Percentiles rank a stretch among this genome's conserved stretches.
phyloP scores from a whole-genome alignment of 2,797 vertebrate species.

The Hippocampus kuda region DNA sequence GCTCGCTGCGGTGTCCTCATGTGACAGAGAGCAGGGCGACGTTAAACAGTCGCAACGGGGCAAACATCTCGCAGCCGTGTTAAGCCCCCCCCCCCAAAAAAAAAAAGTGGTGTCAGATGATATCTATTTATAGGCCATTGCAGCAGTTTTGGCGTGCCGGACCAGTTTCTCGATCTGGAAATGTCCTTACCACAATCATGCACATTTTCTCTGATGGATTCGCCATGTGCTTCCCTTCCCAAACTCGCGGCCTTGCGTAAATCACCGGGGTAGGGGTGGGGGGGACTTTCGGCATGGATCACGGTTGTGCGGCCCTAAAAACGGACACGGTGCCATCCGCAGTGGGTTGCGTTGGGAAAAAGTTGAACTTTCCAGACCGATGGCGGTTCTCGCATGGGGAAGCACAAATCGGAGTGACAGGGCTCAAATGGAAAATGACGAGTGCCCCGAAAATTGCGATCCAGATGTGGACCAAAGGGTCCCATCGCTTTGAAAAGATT shows the following conservation, averaged over 20 bases:
- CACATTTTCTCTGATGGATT: slow-evolving; percentile 32
- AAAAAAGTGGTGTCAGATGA: neutral
- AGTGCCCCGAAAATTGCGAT: slow-evolving; percentile 12
- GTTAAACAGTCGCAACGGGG: neutral
- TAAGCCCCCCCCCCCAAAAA: too few species aligned
- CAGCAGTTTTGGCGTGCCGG: neutral
- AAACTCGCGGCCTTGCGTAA: slow-evolving; percentile 17
- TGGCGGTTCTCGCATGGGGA: slow-evolving; percentile 31
- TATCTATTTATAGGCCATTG: neutral
- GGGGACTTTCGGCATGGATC: slow-evolving; percentile 7
- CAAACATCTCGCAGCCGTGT: neutral
- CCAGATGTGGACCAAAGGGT: slow-evolving; percentile 12
- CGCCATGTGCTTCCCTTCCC: slow-evolving; percentile 48
- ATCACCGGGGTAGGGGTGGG: neutral
- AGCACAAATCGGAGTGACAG: slow-evolving; percentile 32
- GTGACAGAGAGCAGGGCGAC: neutral
- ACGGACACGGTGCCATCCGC: neutral
- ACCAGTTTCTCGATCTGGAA: slow-evolving; percentile 1
- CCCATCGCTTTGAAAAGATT: neutral
- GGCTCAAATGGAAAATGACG: slow-evolving; percentile 28
- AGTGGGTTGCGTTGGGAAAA: slow-evolving; percentile 23
- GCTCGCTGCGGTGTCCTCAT: neutral
- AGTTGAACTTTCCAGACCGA: slow-evolving; percentile 36
- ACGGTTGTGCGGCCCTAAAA: slow-evolving; percentile 25
- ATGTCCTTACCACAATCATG: slow-evolving; percentile 8